Evolutionary conservation across 2,113 vertebrate genomes (phyloP), one percentile per base, ranked within the genome.

Genomic region (Chaetura pelagica): DNA sequence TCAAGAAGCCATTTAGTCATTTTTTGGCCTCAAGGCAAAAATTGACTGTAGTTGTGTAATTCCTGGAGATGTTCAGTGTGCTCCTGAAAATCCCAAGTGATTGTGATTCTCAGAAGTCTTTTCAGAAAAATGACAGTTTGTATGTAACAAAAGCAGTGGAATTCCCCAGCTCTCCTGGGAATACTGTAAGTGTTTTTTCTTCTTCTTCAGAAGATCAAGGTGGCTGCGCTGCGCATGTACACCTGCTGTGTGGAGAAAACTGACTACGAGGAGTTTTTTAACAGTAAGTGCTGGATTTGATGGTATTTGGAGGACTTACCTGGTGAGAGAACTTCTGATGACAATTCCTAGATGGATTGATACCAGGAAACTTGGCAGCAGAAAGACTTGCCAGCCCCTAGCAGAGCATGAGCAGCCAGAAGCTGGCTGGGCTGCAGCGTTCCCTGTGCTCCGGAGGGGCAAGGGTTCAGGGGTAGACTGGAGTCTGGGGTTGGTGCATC

Each of bases 151-250:
- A 40, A 26, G 4, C 51, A 29, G 62, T 46, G 29, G 79, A 16
- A 51, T 15, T 69, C 58, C 19, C 49, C 59, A 9, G 67, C 75
- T 72, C 34, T 77, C 10, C 13, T 77, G 62, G n/a, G 77, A 82
- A 32, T 44, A 44, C 46, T 95, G 77, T 71, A 97, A 67, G 79
- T 38, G 80, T 94, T n/a, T 97, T 30, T 96, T 97, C 68, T 95
- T 86, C 96, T 84, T 93, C 77, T 97, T 55, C 96, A 99, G 99
- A 99, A 99, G 98, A 98, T 99, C 91, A 99, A 99, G 98, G 99
- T 99, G 42, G 99, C 99, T 17, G 99, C 99, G 15, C 87, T 99
- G 97, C 99, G 99, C 42, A 99, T 99, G 99, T 99, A 99, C 97
- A 99, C 99, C 0, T 99, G 99, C 98, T 99, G 99, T 8, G 99